Evolutionary conservation across 2,888 invertebrate species (phyloP).

Genomic region (Carterocephalus palaemon): DNA sequence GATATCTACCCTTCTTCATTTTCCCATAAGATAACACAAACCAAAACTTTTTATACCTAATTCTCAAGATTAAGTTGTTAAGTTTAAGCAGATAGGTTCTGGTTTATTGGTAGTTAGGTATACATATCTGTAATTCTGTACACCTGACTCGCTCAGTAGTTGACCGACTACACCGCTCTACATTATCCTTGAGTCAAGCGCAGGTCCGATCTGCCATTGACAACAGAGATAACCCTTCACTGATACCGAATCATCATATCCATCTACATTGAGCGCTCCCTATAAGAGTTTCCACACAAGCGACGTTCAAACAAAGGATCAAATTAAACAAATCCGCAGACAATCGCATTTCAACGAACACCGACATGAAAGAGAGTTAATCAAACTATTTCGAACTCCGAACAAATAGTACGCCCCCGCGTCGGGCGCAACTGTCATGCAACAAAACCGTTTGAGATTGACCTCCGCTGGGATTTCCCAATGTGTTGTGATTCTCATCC

Average conservation of each 20-base stretch:
- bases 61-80: too few relatives aligned
- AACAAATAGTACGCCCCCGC: constrained; percentile 59
- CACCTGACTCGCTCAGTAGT: constrained; percentile 1
- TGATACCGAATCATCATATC: constrained; percentile 59
- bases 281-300: constrained; percentile 70
- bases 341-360: constrained; percentile 64
- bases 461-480: constrained; percentile 41
- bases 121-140: too few relatives aligned
- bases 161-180: not conserved
- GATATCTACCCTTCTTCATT: too few relatives aligned
- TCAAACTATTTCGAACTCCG: constrained; percentile 62
- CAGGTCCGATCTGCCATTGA: constrained; percentile 61
- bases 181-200: constrained; percentile 40
- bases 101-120: too few relatives aligned
- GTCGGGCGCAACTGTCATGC: constrained; percentile 56
- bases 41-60: too few relatives aligned
- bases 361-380: constrained; percentile 76
- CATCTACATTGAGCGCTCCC: constrained; percentile 47
- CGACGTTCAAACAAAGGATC: constrained; percentile 72
- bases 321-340: constrained; percentile 76
- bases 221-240: constrained; percentile 61
- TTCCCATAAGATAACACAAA: too few relatives aligned
- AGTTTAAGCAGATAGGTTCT: too few relatives aligned
- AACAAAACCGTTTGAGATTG: constrained; percentile 68
- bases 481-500: constrained; percentile 38